Conservation (phyloP, 2,888 invertebrate genomes). For the Hedya salicella region DNA sequence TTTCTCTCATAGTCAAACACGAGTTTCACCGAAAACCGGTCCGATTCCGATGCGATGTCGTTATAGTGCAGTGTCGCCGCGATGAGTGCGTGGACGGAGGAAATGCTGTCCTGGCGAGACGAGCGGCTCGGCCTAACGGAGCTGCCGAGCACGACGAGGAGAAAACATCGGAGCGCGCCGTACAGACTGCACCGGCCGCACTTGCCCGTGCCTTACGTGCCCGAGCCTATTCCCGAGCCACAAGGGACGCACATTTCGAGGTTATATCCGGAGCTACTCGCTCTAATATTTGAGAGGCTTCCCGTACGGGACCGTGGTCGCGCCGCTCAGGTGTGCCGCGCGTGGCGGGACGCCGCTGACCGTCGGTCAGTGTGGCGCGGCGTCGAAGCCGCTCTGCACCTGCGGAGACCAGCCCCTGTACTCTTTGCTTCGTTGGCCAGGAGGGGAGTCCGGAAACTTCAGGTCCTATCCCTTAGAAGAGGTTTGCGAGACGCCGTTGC, state of each 20-base stretch:
- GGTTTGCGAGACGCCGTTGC: conserved; percentile 94
- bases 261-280: conserved; percentile 96
- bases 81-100: conserved; percentile 83
- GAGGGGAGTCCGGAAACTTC: conserved; percentile 94
- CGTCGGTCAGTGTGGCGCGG: conserved; percentile 97
- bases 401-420: conserved; percentile 92
- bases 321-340: conserved; percentile 94
- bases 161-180: conserved; percentile 86
- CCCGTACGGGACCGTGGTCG: conserved; percentile 95
- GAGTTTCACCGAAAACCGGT: conserved; percentile 77
- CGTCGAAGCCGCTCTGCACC: conserved; percentile 95
- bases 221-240: conserved; percentile 79
- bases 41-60: conserved; percentile 77
- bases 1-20: conserved; percentile 46
- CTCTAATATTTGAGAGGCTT: conserved; percentile 95
- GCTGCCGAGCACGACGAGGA: conserved; percentile 77
- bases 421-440: conserved; percentile 94
- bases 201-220: conserved; percentile 77
- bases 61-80: conserved; percentile 71
- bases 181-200: conserved; percentile 89
- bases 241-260: conserved; percentile 92
- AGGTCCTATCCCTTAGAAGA: conserved; percentile 93
- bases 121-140: conserved; percentile 78
- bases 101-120: conserved; percentile 79
- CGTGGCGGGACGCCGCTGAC: conserved; percentile 97